phyloP scores from a whole-genome alignment of 2,797 vertebrate genomes.

The Hapalemur alaotrensis region DNA sequence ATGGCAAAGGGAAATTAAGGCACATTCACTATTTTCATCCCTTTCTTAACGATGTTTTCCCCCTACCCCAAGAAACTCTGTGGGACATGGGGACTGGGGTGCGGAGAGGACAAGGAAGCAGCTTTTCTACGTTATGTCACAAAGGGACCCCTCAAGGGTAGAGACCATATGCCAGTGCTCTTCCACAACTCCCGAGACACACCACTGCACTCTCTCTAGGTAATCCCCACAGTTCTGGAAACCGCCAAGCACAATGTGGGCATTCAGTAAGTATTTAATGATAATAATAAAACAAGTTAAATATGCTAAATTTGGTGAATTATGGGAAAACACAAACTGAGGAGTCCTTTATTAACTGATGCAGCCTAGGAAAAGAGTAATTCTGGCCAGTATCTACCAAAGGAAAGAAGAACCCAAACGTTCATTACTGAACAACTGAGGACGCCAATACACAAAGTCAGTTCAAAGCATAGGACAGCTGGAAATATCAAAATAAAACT shows the following conservation, averaged over 20 bases:
- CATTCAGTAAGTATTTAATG: constrained; percentile 6
- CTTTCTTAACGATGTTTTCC: neutral
- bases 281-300: constrained; percentile 5
- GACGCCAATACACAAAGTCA: neutral
- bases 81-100: neutral
- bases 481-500: neutral
- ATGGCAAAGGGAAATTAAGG: neutral
- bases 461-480: neutral
- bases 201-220: neutral
- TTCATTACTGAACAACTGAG: neutral
- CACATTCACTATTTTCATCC: neutral
- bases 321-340: neutral
- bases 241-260: neutral
- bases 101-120: neutral
- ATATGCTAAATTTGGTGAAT: neutral
- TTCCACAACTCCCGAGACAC: neutral
- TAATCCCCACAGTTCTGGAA: neutral
- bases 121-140: neutral
- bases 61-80: neutral
- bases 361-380: neutral
- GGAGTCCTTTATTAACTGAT: neutral
- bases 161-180: neutral
- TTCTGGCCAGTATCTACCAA: neutral
- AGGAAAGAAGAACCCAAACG: neutral
- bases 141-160: neutral